Evolutionary conservation across 2,888 invertebrate genomes (phyloP), one percentile per base, ranked within the genome.

Genomic region (Agrotis exclamationis): DNA sequence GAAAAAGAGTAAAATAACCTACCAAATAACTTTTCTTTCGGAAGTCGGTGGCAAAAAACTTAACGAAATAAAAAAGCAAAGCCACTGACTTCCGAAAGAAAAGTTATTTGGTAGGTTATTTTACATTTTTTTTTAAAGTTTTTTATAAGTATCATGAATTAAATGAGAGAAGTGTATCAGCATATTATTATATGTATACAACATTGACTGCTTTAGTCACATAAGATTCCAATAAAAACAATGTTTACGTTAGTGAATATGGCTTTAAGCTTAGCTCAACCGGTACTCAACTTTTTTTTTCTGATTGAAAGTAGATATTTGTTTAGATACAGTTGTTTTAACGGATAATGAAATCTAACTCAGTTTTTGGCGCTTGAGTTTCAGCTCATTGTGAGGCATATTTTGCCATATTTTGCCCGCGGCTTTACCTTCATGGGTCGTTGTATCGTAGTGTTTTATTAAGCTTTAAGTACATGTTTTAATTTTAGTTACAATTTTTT

Each of bases 241-340:
- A 53, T 48, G 70, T 69, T 70, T 50, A 39, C 2, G n/a, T 64
- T 20, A 28, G 53, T 45, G 44, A 63, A 54, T 59, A 58, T 59
- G 54, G 59, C 45, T n/a, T 6, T 76, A 58, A 33, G 51, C 45
- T 51, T 20, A 22, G 13, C 24, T 51, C 50, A 50, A 60, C 62
- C 47, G 24, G 62, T 48, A 62, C 7, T 58, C 44, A 20, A 39
- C 45, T 24, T n/a, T 60, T 11, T 11, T n/a, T 48, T 48, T 67
- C 3, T 47, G 33, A 33, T 9, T 9, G n/a, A 24, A 22, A 33
- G 18, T 50, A 33, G 5, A 13, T 54, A 28, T 58, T 28, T 70
- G 6, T 14, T 47, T 24, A n/a, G n/a, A n/a, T 54, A 47, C 39
- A 57, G 65, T 53, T 72, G 1, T 45, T 58, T 22, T 33, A 70